Base-by-base conservation (phyloP, 2,888 invertebrate species). In the Pachycephus smyrnensis region DNA sequence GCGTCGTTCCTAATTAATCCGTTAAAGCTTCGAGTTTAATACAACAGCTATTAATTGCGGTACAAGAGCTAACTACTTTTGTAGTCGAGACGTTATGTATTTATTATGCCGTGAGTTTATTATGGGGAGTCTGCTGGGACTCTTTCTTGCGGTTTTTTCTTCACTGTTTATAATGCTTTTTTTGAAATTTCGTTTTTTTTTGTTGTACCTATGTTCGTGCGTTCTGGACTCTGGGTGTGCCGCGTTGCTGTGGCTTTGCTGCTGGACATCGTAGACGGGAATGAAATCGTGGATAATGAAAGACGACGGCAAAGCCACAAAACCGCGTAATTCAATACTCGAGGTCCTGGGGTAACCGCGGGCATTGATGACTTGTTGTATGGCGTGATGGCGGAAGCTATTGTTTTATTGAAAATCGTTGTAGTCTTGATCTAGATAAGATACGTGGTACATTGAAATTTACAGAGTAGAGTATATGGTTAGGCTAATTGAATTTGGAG, bases 221-320 rank as follows among this genome's bases (percentile, higher is more conserved):
- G 23, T 15, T 55, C 9, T 55, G 9, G 23, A 23, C 9, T 23
- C 23, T 23, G 23, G 55, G 55, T 55, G 55, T 55, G 23, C 2
- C 9, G 55, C 55, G 55, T 55, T 55, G 55, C 55, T 55, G 23
- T 55, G 55, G 55, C 55, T 55, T 55, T 55, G 23, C 9, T 55
- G 9, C 9, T 55, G 23, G 23, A 55, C 23, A 23, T 55, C 55
- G 23, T 55, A 55, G 55, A 55, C 9, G 55, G 23, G 55, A 55
- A 55, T 55, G 23, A 55, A 55, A 55, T 55, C 55, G 81, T 80
- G 74, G 76, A 78, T 79, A 83, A 83, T 74, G 77, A 79, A 81
- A 84, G 80, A 80, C 81, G 83, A 83, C 83, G 81, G 78, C 79
- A 80, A 84, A 84, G 85, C 86, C 86, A 76, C 84, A 81, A 83